A percentile compares a stretch with the other conserved stretches of the same genome.
These are phyloP conservation scores for Amphiura filiformis DNA, from an alignment of 35 echinoderm and acorn worm genomes.

Conservation along the genomic window DNA sequence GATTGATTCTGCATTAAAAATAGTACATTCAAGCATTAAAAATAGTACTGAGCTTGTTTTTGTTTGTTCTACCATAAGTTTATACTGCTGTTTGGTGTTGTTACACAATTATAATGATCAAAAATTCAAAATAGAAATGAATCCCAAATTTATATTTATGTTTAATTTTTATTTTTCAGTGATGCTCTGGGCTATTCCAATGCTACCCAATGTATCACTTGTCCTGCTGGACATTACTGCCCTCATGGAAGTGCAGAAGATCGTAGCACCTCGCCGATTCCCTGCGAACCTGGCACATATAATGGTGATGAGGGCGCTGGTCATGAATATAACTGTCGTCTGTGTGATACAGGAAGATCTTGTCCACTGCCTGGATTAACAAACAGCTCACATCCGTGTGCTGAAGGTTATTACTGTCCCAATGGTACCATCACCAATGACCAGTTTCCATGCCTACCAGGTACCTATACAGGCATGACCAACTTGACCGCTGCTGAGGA, in stretches of 20 bases:
- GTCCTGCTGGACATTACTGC: constrained; percentile 79
- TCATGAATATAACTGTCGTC: constrained; percentile 86
- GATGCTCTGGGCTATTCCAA: constrained; percentile 54
- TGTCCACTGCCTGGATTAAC: constrained; percentile 67
- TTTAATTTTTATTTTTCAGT: constrained; percentile 37
- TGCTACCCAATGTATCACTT: constrained; percentile 67
- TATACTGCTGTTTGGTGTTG: too few species aligned
- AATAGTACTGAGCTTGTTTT: too few species aligned
- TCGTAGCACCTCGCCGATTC: constrained; percentile 45
- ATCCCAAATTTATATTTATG: too few species aligned
- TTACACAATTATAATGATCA: too few species aligned
- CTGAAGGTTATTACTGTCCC: constrained; percentile 98
- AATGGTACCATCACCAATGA: constrained; percentile 94
- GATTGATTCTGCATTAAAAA: too few species aligned
- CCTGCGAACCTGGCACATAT: constrained; percentile 83
- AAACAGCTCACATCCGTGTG: constrained; percentile 96
- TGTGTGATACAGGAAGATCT: constrained; percentile 82
- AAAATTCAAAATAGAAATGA: too few species aligned
- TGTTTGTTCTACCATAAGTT: too few species aligned
- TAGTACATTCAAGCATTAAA: too few species aligned
- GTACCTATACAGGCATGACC: constrained; percentile 79
- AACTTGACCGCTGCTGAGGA: constrained; percentile 81
- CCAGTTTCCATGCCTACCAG: constrained; percentile 87
- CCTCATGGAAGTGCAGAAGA: constrained; percentile 73
- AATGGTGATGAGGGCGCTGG: constrained; percentile 88